phyloP scores from a whole-genome alignment of 2,888 invertebrate genomes.

The Rotaria magnacalcarata region DNA sequence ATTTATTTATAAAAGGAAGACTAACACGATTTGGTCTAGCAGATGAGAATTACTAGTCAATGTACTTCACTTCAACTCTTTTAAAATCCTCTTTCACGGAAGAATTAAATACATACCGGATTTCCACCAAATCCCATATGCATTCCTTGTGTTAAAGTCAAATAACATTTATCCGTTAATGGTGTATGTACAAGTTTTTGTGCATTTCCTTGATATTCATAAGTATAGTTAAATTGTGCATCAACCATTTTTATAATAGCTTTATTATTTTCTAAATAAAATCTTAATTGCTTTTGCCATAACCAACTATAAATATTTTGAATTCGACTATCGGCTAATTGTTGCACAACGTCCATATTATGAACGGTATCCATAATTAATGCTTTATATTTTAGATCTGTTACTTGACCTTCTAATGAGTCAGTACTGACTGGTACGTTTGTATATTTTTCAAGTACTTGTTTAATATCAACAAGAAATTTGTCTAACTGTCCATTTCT shows the following conservation, averaged over 20 bases:
- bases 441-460: conserved; percentile 61
- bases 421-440: conserved; percentile 51
- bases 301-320: conserved; percentile 73
- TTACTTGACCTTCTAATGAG: conserved; percentile 60
- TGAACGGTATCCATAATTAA: conserved; percentile 87
- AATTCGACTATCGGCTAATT: conserved; percentile 68
- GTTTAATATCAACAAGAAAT: conserved; percentile 60
- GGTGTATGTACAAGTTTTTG: conserved; percentile 90
- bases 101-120: conserved; percentile 62
- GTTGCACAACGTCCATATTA: conserved; percentile 75
- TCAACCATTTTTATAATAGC: conserved; percentile 81
- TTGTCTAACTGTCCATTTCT: conserved; percentile 62
- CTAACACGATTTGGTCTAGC: too few species aligned
- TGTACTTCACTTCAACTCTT: background rate
- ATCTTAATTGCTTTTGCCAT: conserved; percentile 81
- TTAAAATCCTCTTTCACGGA: too few species aligned
- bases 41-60: too few species aligned
- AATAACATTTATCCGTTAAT: conserved; percentile 90
- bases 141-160: conserved; percentile 90
- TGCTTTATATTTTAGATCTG: conserved; percentile 80
- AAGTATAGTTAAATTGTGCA: conserved; percentile 88
- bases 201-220: conserved; percentile 94
- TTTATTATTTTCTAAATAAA: conserved; percentile 57
- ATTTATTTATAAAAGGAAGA: too few species aligned
- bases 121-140: conserved; percentile 93